These are phyloP conservation scores for Corythaeola cristata DNA, from an alignment of 2,113 vertebrate species.

Conservation along the genomic window DNA sequence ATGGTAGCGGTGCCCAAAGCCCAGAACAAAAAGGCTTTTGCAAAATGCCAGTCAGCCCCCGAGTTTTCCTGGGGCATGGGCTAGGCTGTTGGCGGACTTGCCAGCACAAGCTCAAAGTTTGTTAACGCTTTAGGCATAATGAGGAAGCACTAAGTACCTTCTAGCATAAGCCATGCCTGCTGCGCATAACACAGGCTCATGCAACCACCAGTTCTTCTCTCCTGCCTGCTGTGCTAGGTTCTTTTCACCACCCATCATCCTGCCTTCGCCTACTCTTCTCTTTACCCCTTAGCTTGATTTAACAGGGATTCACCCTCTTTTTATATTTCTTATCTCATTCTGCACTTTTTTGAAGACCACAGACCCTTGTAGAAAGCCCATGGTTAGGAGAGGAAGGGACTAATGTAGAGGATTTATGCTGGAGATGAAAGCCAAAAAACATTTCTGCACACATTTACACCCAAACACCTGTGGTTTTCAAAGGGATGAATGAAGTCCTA, in stretches of 20 bases:
- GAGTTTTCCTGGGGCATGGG: not conserved
- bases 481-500: not conserved
- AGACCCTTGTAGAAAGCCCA: not conserved
- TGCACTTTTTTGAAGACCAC: not conserved
- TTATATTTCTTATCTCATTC: not conserved
- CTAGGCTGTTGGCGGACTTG: not conserved
- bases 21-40: not conserved
- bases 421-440: not conserved
- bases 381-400: not conserved
- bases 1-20: not conserved
- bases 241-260: not conserved
- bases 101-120: not conserved
- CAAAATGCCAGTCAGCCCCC: fast-evolving
- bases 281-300: not conserved
- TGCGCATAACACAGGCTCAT: fast-evolving
- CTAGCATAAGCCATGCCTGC: not conserved
- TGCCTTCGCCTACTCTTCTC: not conserved
- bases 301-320: not conserved
- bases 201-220: not conserved
- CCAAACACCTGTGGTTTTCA: not conserved
- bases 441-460: not conserved
- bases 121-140: not conserved
- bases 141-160: not conserved
- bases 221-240: not conserved
- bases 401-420: not conserved